Evolutionary conservation across 2,888 invertebrate species (phyloP).

Genomic region (Cacoxenus indagator): DNA sequence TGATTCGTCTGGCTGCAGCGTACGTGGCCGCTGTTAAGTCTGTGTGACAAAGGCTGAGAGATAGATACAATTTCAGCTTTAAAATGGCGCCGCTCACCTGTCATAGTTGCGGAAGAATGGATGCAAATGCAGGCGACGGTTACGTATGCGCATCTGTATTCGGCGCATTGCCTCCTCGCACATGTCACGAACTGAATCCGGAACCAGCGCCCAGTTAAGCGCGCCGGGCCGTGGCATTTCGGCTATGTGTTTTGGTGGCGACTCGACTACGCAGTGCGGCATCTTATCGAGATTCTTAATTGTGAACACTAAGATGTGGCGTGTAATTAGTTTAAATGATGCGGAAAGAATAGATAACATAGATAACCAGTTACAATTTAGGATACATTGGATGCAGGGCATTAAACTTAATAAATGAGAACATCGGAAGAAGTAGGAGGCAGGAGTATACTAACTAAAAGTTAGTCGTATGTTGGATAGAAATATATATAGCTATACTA

Average conservation of each 20-base stretch:
- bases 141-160: constrained; percentile 75
- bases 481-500: no score
- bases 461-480: no score
- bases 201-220: constrained; percentile 71
- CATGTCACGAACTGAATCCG: constrained; percentile 69
- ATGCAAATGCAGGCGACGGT: constrained; percentile 77
- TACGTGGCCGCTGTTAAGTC: constrained; percentile 81
- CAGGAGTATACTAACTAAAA: no score
- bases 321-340: neutral
- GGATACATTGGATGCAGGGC: no score
- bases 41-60: constrained; percentile 59
- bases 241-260: constrained; percentile 73
- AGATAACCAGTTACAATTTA: no score
- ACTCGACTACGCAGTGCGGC: constrained; percentile 74
- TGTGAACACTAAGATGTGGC: constrained; percentile 73
- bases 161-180: constrained; percentile 77
- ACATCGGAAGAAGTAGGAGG: no score
- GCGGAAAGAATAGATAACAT: no score
- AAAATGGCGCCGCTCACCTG: constrained; percentile 70
- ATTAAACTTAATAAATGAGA: no score
- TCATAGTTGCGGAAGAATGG: constrained; percentile 81
- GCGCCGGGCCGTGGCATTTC: constrained; percentile 72
- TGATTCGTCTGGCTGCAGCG: constrained; percentile 79
- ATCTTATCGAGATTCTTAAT: constrained; percentile 79
- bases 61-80: neutral